Evolutionary conservation across 1,140 invertebrate species (phyloP), one percentile per base, ranked within the genome.

Genomic region (Eufriesea mexicana): DNA sequence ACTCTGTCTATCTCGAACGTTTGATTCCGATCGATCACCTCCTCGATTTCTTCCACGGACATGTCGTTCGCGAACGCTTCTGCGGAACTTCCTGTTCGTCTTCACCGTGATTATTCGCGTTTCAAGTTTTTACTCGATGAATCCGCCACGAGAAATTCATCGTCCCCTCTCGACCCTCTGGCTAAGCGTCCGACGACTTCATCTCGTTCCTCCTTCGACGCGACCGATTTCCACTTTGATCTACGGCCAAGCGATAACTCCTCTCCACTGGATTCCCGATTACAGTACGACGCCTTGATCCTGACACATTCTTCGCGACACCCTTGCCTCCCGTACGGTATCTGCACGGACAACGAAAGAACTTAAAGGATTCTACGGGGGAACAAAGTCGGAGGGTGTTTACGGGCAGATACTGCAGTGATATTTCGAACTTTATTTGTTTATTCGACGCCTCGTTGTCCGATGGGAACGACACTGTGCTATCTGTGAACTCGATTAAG

Each of bases 11-110:
- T 62, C 42, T 76, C 67, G 55, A 83, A 59, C 61, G 81, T 89
- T 47, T 79, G 25, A 68, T 89, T 90, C 54, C 78, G 59, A 78
- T 79, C 83, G 61, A 42, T 70, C 14, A 73, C 2, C 16, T 67
- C 55, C 8, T 18, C 35, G 62, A 35, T 47, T 35, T 51, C 61
- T 73, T 83, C 47, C 62, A 57, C 83, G 75, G 67, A 79, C 87
- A 86, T 89, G 66, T 74, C 62, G 64, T 79, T 23, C 5, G 71
- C 64, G 45, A 49, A 62, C 25, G 51, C 64, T 16, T 20, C 4
- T 12, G 8, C 42, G 23, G 35, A 47, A 57, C 64, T 5, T 66
- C 14, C 59, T 10, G 61, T 82, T 66, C 23, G 83, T 88, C 45
- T 83, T 78, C 74, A 57, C 28, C 49, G 61, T 6, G 74, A n/a